These are phyloP conservation scores for Pherbina coryleti DNA, from an alignment of 2,888 invertebrate genomes.

Conservation along the genomic window DNA sequence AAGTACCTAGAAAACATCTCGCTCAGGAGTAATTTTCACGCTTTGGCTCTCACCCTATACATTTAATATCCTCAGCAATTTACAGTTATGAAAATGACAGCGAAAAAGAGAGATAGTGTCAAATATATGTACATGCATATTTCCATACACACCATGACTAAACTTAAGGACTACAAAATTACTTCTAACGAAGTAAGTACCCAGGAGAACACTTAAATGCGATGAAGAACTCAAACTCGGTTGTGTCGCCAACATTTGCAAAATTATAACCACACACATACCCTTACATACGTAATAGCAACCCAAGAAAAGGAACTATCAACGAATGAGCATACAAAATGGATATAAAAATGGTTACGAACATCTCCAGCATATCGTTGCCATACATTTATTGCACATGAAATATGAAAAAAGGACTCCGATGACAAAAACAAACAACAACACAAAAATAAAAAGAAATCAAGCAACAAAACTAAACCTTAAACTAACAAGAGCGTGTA, in stretches of 20 bases:
- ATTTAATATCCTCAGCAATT: constrained; percentile 66
- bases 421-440: neutral
- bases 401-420: constrained; percentile 2
- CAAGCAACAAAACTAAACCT: neutral
- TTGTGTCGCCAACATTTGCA: constrained; percentile 59
- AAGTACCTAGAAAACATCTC: no score
- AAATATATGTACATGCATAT: neutral
- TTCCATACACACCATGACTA: neutral
- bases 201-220: constrained; percentile 67
- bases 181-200: constrained; percentile 63
- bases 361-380: constrained; percentile 23
- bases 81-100: constrained; percentile 66
- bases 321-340: neutral
- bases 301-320: neutral
- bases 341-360: constrained; percentile 6
- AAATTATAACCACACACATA: neutral
- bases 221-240: constrained; percentile 37
- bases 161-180: constrained; percentile 31
- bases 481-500: neutral
- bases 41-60: constrained; percentile 37
- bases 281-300: neutral
- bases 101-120: neutral
- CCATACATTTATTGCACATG: constrained; percentile 28
- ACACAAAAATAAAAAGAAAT: neutral
- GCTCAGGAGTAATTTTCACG: neutral